A percentile compares a stretch with the other conserved stretches of the same genome.
phyloP scores from a whole-genome alignment of 2,797 vertebrate genomes.

The Bovichtus variegatus region DNA sequence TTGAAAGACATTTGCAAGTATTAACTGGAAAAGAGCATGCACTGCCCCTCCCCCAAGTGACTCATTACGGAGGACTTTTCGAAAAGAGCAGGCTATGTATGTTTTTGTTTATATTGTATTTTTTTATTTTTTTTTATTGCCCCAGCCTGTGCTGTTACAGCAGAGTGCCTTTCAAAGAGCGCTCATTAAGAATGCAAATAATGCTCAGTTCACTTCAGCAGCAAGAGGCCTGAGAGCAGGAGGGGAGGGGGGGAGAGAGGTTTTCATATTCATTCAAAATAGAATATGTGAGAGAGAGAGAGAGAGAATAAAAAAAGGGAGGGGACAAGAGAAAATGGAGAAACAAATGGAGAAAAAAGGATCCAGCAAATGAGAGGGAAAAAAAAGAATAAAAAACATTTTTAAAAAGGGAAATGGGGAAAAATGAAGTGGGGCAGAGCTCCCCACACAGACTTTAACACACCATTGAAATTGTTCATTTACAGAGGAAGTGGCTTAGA shows the following conservation, averaged over 20 bases:
- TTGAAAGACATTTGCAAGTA: slow-evolving; percentile 16
- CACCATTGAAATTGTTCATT: slow-evolving; percentile 45
- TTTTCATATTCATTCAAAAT: slow-evolving; percentile 29
- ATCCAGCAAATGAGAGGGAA: neutral
- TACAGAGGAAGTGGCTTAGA: slow-evolving; percentile 31
- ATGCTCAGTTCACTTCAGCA: slow-evolving; percentile 52
- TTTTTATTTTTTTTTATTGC: slow-evolving; percentile 19
- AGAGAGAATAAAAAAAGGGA: too few species aligned
- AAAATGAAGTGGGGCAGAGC: neutral
- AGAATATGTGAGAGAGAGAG: slow-evolving; percentile 3
- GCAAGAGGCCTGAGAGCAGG: slow-evolving; percentile 30
- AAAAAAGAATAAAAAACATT: too few species aligned
- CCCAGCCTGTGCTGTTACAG: slow-evolving; percentile 28
- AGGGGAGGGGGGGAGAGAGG: neutral
- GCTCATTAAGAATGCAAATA: slow-evolving; percentile 70
- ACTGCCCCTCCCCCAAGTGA: neutral
- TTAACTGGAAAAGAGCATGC: slow-evolving; percentile 12
- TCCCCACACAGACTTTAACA: slow-evolving; percentile 26
- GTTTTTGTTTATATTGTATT: slow-evolving; percentile 41
- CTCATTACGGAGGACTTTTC: slow-evolving; percentile 18
- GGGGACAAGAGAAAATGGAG: neutral
- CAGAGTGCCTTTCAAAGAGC: slow-evolving; percentile 48
- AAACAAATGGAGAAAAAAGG: neutral
- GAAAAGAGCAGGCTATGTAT: slow-evolving; percentile 15
- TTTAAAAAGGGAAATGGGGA: neutral